Base-by-base conservation (phyloP, 1,140 invertebrate genomes). In the Bradynema listronoti region DNA sequence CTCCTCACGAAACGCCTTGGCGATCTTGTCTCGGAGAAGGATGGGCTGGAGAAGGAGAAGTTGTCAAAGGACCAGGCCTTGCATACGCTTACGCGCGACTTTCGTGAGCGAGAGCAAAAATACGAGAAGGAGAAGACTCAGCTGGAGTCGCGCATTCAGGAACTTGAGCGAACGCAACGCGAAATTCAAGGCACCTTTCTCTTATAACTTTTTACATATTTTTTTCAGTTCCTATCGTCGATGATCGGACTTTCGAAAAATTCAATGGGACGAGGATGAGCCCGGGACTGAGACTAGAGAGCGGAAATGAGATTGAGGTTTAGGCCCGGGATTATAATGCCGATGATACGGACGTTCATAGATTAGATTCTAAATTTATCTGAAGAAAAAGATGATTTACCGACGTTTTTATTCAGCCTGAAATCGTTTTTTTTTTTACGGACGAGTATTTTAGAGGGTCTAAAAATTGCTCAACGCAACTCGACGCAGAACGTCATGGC, bases 41-140 rank as follows among this genome's bases (percentile, higher is more conserved):
- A 14, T 19, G 50, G 42, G 7, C 36, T 63, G 14, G 61, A 63
- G 51, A 65, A 47, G 25, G 47, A 63, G 36, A 63, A 63, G 11
- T 27, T 5, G n/a, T 45, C 11, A 25, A 52, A 58, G 24, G 58
- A 60, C 39, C 25, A 45, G 58, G 33, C 25, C 29, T 64, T 63
- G 34, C 30, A 29, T 14, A 66, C 61, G 4, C 58, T 63, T 27
- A 55, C 61, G n/a, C 32, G 43, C 33, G 62, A 63, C 24, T 63
- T 54, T 33, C n/a, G 50, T 4, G 45, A 63, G 4, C 30, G 32
- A 7, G 58, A 63, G 30, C 36, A 32, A 27, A 63, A 66, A 24
- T 65, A 57, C 55, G 62, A 65, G 25, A 36, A 42, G 14, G 46
- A 63, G 7, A 50, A 49, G 49, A 27, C 19, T 22, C 30, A 63